Conservation (phyloP, 2,113 vertebrate genomes). For the Macrotus californicus region DNA sequence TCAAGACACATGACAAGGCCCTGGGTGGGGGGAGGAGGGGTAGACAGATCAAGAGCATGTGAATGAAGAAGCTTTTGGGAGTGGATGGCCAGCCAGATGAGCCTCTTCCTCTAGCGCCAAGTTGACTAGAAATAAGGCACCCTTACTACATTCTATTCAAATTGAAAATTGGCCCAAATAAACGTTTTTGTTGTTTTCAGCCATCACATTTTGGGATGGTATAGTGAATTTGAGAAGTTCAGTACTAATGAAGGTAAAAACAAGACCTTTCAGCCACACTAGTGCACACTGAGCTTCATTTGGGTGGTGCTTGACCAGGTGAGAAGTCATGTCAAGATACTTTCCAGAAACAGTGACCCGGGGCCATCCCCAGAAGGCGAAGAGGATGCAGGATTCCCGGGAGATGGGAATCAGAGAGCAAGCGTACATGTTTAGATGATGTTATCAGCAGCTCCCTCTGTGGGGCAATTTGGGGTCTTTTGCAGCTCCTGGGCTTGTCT, state of each 20-base stretch:
- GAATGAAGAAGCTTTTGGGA: background rate
- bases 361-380: background rate
- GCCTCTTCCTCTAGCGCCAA: background rate
- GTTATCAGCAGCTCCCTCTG: background rate
- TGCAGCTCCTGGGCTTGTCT: background rate
- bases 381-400: background rate
- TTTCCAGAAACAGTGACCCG: background rate
- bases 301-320: background rate
- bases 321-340: background rate
- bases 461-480: background rate
- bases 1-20: rapidly evolving
- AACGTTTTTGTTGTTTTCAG: background rate
- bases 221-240: background rate
- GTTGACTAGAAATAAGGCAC: background rate
- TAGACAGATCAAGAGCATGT: background rate
- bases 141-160: background rate
- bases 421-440: background rate
- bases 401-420: background rate
- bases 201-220: background rate
- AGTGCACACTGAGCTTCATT: background rate
- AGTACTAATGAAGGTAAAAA: background rate
- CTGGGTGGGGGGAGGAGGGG: background rate
- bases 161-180: background rate
- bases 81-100: background rate
- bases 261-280: background rate